phyloP scores from a whole-genome alignment of 2,113 vertebrate genomes.

The Gallinago undulata region DNA sequence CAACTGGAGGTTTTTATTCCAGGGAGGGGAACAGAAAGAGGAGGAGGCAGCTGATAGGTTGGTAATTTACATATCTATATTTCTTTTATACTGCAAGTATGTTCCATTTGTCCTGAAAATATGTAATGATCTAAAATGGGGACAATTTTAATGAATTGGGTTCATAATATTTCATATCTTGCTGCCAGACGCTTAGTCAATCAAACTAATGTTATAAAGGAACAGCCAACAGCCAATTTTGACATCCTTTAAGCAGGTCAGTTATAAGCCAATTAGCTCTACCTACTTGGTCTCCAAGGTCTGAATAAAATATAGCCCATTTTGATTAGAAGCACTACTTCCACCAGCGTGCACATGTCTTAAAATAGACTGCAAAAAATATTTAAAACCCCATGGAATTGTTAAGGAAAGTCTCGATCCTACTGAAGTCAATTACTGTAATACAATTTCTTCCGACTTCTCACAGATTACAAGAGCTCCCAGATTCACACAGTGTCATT shows the following conservation, averaged over 20 bases:
- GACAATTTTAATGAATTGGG: constrained; percentile 53
- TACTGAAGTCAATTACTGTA: constrained; percentile 57
- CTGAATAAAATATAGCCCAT: constrained; percentile 65
- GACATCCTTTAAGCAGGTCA: constrained; percentile 65
- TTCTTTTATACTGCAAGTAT: not conserved
- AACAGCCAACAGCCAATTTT: constrained; percentile 62
- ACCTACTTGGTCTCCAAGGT: constrained; percentile 52
- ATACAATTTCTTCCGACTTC: constrained; percentile 48
- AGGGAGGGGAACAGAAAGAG: not conserved
- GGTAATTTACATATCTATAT: constrained; percentile 5
- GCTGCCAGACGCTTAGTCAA: constrained; percentile 46
- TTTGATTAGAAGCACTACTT: constrained; percentile 60
- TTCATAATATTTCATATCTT: constrained; percentile 41
- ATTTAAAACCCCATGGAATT: constrained; percentile 31
- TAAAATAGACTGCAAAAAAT: constrained; percentile 61
- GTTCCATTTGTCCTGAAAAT: constrained; percentile 50
- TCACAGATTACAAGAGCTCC: constrained; percentile 19
- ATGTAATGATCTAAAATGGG: constrained; percentile 47
- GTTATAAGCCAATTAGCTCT: constrained; percentile 66
- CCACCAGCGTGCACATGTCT: not conserved
- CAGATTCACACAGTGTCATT: not conserved
- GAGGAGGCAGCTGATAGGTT: not conserved
- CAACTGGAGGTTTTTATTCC: not conserved
- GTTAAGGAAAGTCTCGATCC: not conserved
- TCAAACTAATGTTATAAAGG: constrained; percentile 58